These are phyloP conservation scores for Priocnemis perturbator DNA, from an alignment of 2,888 invertebrate genomes.

Conservation along the genomic window DNA sequence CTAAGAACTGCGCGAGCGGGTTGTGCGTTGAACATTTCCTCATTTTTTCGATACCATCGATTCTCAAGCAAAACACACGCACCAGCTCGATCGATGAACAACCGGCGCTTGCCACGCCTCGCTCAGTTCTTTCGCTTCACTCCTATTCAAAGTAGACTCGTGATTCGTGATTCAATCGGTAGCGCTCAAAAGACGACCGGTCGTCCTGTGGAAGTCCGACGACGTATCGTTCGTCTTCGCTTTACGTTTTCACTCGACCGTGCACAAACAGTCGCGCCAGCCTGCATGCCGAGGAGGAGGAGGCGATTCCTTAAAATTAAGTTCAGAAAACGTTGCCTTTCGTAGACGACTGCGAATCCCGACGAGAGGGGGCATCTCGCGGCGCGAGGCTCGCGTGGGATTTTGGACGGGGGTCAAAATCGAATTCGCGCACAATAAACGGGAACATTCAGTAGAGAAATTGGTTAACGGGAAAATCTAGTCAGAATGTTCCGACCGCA, in stretches of 20 bases:
- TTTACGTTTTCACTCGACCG: constrained; percentile 18
- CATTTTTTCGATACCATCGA: not conserved
- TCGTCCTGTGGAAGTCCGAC: constrained; percentile 14
- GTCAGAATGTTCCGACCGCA: constrained; percentile 39
- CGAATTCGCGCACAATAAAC: constrained; percentile 41
- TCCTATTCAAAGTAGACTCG: constrained; percentile 1
- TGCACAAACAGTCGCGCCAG: constrained; percentile 16
- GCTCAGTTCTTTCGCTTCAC: not conserved
- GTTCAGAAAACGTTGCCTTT: no score
- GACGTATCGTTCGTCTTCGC: constrained; percentile 5
- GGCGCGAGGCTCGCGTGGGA: constrained; percentile 32
- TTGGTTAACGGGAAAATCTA: constrained; percentile 41
- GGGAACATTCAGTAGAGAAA: constrained; percentile 29
- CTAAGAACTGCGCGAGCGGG: not conserved
- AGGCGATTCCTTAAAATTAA: not conserved
- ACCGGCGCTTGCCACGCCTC: not conserved
- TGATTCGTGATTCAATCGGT: constrained; percentile 5
- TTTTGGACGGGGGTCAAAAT: constrained; percentile 38
- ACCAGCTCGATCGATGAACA: not conserved
- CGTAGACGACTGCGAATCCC: no score
- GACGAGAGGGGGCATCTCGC: no score
- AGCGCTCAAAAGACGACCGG: constrained; percentile 6
- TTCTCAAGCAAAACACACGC: not conserved
- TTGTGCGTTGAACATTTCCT: not conserved
- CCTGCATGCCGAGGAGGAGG: not conserved